Conservation (phyloP, 2,888 invertebrate genomes). For the Micoletzkya japonica region DNA sequence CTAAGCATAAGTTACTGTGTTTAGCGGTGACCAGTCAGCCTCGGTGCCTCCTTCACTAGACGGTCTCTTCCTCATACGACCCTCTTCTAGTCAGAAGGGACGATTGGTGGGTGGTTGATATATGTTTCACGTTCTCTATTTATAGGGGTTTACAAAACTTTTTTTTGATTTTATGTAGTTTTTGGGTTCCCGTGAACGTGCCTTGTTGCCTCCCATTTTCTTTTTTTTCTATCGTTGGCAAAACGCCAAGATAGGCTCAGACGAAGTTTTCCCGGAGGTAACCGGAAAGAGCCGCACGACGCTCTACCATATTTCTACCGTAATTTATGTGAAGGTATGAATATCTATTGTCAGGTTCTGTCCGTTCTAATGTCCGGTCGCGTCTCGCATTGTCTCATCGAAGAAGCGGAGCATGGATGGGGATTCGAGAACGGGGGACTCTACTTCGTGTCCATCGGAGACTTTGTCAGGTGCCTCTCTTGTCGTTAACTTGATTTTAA, state of each 20-base stretch:
- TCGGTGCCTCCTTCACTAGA: conserved; percentile 65
- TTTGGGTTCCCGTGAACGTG: too few species aligned
- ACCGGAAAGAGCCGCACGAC: too few species aligned
- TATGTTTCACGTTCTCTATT: not conserved
- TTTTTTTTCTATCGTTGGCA: too few species aligned
- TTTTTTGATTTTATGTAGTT: too few species aligned
- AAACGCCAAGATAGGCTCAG: too few species aligned
- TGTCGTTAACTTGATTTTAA: not conserved
- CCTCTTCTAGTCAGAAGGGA: conserved; percentile 74
- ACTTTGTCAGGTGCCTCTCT: conserved; percentile 48
- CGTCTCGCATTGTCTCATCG: conserved; percentile 65
- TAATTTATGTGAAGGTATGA: too few species aligned
- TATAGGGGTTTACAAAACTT: not conserved
- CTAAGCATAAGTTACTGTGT: not conserved
- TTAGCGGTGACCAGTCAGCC: conserved; percentile 2
- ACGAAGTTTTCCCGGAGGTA: too few species aligned
- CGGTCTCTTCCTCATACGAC: conserved; percentile 90
- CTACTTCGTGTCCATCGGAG: conserved; percentile 52
- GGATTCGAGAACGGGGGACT: conserved; percentile 58
- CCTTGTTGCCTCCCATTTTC: too few species aligned
- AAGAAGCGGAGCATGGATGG: conserved; percentile 49
- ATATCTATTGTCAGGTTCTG: conserved; percentile 32
- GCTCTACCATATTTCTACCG: too few species aligned
- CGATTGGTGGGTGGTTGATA: conserved; percentile 5
- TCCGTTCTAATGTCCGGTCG: conserved; percentile 40